phyloP scores from a whole-genome alignment of 1,140 invertebrate genomes.

The Tachypleus tridentatus region DNA sequence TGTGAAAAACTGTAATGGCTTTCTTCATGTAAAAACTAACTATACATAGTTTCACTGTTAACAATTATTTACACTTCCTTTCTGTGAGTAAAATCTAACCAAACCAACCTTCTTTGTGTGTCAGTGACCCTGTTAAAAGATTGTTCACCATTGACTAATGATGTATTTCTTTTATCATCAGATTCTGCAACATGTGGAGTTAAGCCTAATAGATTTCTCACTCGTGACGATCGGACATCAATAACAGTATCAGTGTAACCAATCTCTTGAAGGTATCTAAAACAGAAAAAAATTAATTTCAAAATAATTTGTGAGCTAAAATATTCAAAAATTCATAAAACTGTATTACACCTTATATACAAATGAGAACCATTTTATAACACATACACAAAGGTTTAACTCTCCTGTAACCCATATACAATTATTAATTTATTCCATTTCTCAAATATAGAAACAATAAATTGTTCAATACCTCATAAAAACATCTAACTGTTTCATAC shows the following conservation, averaged over 20 bases:
- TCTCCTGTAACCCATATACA: no score
- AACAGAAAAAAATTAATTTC: background rate
- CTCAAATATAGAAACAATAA: no score
- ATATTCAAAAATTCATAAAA: no score
- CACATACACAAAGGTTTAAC: no score
- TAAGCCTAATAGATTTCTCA: slow-evolving; percentile 77
- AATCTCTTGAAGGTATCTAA: slow-evolving; percentile 78
- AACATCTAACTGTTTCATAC: no score
- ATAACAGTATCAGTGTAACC: slow-evolving; percentile 98
- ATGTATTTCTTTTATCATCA: background rate
- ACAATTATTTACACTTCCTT: slow-evolving; percentile 19
- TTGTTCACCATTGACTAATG: slow-evolving; percentile 29
- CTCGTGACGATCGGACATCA: slow-evolving; percentile 91
- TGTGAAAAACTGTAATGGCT: no score
- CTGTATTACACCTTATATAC: no score
- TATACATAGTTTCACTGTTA: slow-evolving; percentile 33
- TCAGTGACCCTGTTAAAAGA: background rate
- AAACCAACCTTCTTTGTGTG: background rate
- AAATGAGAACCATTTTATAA: no score
- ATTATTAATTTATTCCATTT: no score
- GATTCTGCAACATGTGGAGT: slow-evolving; percentile 13
- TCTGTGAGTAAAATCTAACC: no score
- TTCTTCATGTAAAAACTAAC: background rate
- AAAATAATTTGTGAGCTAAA: no score
- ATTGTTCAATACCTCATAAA: no score